Evolutionary conservation across 2,113 vertebrate species (phyloP).

Genomic region (Saccopteryx bilineata): DNA sequence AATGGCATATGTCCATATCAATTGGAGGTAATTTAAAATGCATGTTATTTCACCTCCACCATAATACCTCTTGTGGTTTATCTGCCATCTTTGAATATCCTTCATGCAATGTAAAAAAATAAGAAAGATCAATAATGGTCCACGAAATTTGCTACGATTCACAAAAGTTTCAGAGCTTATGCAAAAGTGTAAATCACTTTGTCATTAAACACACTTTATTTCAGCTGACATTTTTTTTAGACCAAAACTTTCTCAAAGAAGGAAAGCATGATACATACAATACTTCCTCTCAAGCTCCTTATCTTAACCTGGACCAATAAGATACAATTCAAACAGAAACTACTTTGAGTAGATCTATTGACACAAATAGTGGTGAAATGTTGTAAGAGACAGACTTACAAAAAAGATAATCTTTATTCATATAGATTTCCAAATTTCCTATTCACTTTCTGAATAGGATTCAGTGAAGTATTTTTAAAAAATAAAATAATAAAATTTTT

Average conservation of each 20-base stretch:
- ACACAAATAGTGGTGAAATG: background rate
- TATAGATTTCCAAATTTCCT: background rate
- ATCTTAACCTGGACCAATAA: background rate
- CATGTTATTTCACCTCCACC: background rate
- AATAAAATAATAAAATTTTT: background rate
- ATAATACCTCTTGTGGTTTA: background rate
- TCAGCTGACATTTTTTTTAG: background rate
- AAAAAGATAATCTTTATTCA: background rate
- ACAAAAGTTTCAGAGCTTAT: background rate
- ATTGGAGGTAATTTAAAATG: background rate
- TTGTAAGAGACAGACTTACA: background rate
- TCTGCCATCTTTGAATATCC: background rate
- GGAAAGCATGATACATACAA: background rate
- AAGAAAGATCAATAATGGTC: background rate
- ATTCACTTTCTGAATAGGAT: slow-evolving; percentile 6
- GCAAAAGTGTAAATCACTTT: background rate
- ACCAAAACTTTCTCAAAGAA: background rate
- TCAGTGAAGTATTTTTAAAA: background rate
- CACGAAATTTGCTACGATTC: background rate
- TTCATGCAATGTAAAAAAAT: background rate
- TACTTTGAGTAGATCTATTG: background rate
- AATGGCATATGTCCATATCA: background rate
- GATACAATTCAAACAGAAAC: background rate
- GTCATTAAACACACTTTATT: background rate
- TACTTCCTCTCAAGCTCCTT: background rate